These are phyloP conservation scores for Drosophila demipolita DNA, from an alignment of 2,888 invertebrate species.

Conservation along the genomic window DNA sequence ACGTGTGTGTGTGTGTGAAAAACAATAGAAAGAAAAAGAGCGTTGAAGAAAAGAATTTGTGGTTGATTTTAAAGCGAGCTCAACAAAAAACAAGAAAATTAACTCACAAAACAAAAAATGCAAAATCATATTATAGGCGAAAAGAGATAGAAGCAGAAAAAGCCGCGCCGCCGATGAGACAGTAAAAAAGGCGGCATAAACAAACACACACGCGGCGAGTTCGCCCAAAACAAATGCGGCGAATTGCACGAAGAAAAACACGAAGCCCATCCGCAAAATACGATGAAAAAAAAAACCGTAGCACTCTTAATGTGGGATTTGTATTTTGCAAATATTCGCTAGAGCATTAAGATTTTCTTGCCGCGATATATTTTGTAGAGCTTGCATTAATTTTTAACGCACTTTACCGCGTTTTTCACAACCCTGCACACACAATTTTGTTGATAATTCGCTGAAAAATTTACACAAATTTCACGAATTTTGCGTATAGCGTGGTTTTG, in stretches of 20 bases:
- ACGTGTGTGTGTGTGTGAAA: conserved; percentile 6
- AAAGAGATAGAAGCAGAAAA: conserved; percentile 56
- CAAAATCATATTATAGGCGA: conserved; percentile 56
- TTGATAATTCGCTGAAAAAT: conserved; percentile 73
- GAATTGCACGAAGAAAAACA: conserved; percentile 76
- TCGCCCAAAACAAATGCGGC: conserved; percentile 81
- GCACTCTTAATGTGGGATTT: conserved; percentile 73
- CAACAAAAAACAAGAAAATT: conserved; percentile 63
- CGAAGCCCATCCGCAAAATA: conserved; percentile 78
- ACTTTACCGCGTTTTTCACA: conserved; percentile 68
- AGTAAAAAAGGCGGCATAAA: conserved; percentile 77
- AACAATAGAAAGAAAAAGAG: conserved; percentile 2
- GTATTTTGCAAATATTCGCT: conserved; percentile 65
- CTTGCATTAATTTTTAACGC: conserved; percentile 56
- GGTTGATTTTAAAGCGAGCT: conserved; percentile 20
- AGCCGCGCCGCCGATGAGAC: conserved; percentile 63
- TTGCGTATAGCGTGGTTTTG: conserved; percentile 83
- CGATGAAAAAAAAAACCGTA: conserved; percentile 69
- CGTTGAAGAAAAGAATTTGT: conserved; percentile 11
- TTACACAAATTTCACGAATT: conserved; percentile 76
- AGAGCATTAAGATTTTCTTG: conserved; percentile 12
- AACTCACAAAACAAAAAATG: conserved; percentile 43
- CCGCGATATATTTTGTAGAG: conserved; percentile 23
- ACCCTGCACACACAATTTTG: conserved; percentile 69
- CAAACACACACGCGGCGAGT: conserved; percentile 81